Evolutionary conservation across 2,797 vertebrate species (phyloP).

Genomic region (Tokudaia tokunoshimensis): DNA sequence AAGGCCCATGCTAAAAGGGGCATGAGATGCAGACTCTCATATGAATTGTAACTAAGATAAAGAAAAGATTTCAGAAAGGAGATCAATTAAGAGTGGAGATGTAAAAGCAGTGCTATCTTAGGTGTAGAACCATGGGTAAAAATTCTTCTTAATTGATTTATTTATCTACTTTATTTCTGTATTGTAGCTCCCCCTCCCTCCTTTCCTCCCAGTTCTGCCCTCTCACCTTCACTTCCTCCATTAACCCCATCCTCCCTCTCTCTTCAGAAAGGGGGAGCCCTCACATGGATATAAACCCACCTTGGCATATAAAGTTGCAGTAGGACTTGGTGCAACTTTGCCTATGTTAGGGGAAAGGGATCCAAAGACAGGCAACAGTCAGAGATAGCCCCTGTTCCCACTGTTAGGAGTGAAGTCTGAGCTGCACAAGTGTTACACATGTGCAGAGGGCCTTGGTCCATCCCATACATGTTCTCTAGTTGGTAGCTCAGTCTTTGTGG

Average conservation of each 20-base stretch:
- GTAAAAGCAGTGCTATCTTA: not conserved
- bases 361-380: not conserved
- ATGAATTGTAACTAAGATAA: not conserved
- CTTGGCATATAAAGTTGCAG: not conserved
- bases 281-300: not conserved
- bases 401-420: not conserved
- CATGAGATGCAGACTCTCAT: not conserved
- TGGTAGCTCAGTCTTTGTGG: not conserved
- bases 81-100: not conserved
- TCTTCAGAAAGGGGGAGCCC: not conserved
- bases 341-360: not conserved
- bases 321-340: not conserved
- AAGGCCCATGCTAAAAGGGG: not conserved
- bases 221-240: not conserved
- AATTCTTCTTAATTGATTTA: not conserved
- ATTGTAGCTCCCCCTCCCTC: not conserved
- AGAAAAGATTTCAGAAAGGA: not conserved
- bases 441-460: not conserved
- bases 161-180: not conserved
- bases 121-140: not conserved
- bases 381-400: not conserved
- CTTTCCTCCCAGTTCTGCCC: not conserved
- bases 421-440: not conserved
- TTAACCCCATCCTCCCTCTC: not conserved
- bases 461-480: not conserved